Evolutionary conservation across 2,888 invertebrate species (phyloP).

Genomic region (Conomelus anceps): DNA sequence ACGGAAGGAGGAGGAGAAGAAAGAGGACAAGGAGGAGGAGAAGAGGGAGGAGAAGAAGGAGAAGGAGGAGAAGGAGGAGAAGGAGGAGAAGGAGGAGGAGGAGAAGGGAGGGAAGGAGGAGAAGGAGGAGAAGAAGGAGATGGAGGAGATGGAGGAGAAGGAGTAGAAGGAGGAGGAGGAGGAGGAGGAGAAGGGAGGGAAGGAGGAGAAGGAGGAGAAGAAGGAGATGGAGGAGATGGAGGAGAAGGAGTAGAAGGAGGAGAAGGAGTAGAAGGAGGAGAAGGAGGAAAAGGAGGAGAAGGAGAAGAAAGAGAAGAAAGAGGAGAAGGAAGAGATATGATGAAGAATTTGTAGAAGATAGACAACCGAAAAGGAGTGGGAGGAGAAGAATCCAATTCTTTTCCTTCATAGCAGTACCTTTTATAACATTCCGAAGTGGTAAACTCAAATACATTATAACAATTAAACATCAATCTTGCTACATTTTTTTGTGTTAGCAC

Average conservation of each 20-base stretch:
- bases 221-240: neutral
- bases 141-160: neutral
- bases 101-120: neutral
- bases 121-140: neutral
- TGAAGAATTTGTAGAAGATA: no score
- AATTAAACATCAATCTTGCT: no score
- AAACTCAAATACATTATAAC: no score
- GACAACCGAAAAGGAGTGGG: no score
- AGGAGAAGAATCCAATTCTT: no score
- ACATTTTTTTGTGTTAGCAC: no score
- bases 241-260: conserved; percentile 1
- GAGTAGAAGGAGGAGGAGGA: neutral
- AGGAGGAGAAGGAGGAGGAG: neutral
- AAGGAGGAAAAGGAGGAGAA: neutral
- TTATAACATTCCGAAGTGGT: no score
- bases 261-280: conserved; percentile 3
- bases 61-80: neutral
- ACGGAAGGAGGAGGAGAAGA: no score
- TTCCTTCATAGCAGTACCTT: no score
- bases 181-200: neutral
- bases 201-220: neutral
- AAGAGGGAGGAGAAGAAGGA: neutral
- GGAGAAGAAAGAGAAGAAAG: no score
- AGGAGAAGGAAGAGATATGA: no score
- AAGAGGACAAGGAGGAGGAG: no score